phyloP scores from a whole-genome alignment of 2,888 invertebrate genomes.

The Spodoptera picta region DNA sequence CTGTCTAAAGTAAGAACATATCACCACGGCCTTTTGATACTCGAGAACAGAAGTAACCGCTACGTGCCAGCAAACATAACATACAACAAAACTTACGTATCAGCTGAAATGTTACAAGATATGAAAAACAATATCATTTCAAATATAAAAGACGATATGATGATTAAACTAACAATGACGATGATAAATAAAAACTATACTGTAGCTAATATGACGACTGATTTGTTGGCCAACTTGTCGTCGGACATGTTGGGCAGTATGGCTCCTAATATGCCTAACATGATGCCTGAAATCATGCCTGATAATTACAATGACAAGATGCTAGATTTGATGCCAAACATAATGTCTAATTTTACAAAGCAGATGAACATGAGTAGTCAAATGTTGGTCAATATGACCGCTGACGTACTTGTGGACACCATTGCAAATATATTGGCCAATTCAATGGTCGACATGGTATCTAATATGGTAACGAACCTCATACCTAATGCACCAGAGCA shows the following conservation, averaged over 20 bases:
- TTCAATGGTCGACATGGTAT: constrained; percentile 35
- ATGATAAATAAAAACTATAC: constrained; percentile 42
- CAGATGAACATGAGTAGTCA: constrained; percentile 13
- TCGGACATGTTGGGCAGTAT: constrained; percentile 25
- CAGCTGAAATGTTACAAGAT: constrained; percentile 26
- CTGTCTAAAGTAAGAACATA: constrained; percentile 65
- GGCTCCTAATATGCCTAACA: constrained; percentile 35
- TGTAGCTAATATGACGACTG: constrained; percentile 34
- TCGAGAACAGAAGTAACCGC: constrained; percentile 65
- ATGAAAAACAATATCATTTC: constrained; percentile 45
- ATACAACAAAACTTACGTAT: constrained; percentile 27
- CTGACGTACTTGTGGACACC: constrained; percentile 30
- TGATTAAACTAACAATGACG: constrained; percentile 41
- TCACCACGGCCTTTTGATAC: constrained; percentile 70
- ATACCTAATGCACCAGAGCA: constrained; percentile 42
- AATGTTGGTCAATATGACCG: constrained; percentile 32
- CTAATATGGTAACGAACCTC: constrained; percentile 25
- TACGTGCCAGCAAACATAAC: constrained; percentile 64
- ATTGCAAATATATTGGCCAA: constrained; percentile 43
- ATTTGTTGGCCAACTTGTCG: constrained; percentile 36
- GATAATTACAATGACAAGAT: constrained; percentile 28
- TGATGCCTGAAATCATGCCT: constrained; percentile 37
- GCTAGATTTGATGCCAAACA: constrained; percentile 22
- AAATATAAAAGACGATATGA: constrained; percentile 45
- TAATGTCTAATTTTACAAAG: constrained; percentile 33